Base-by-base conservation (phyloP, 2,888 invertebrate species). In the Strigamia transsilvanica region DNA sequence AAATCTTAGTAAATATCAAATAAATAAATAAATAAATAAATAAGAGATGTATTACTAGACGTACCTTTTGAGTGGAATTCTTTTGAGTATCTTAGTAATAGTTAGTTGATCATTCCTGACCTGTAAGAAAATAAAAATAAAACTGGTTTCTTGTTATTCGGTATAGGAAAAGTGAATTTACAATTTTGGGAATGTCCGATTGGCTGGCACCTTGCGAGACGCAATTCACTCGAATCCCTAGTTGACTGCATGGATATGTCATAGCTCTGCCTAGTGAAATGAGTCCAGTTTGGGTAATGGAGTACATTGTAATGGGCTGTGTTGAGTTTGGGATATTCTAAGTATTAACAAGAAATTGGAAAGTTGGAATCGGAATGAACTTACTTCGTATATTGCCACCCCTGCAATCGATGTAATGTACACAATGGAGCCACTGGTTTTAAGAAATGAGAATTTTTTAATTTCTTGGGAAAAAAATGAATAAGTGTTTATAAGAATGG, bases 261-360 rank as follows among this genome's bases (percentile, higher is more conserved):
- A 94, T 92, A 78, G 93, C 93, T 90, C 96, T 97, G 0, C 94
- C 94, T 73, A 99, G 88, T 9, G 97, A 97, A 83, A 98, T 88
- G 80, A 99, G 89, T 6, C 97, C 93, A 3, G 98, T 97, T 90
- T 99, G 99, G 88, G 95, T 97, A 0, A 99, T 93, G 56, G 95
- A 94, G 88, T 99, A 99, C 0, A 94, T 92, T 15, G 96, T 97
- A 83, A 98, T 88, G n/a, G 94, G 88, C 94, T 97, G 87, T 73
- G n/a, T n/a, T n/a, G n/a, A n/a, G n/a, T n/a, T n/a, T n/a, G n/a
- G n/a, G n/a, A n/a, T n/a, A n/a, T n/a, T n/a, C n/a, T n/a, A n/a
- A n/a, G n/a, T n/a, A n/a, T n/a, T n/a, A n/a, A n/a, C n/a, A n/a
- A n/a, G n/a, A n/a, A n/a, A n/a, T n/a, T n/a, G n/a, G n/a, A n/a